Base-by-base conservation (phyloP, 2,888 invertebrate genomes). In the Pachydiplax longipennis region DNA sequence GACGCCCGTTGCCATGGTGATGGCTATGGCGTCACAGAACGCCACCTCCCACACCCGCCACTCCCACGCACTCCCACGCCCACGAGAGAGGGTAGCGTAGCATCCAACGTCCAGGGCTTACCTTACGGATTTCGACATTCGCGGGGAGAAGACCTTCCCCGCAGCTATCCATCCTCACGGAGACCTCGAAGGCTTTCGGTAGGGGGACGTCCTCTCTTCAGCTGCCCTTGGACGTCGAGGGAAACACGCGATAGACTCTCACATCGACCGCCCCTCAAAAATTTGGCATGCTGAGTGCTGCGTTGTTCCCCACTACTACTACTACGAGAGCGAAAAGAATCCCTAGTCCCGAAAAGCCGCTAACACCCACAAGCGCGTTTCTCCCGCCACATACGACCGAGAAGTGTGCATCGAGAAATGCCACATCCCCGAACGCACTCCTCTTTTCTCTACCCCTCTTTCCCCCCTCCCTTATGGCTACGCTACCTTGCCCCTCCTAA, bases 401-500 rank as follows among this genome's bases (percentile, higher is more conserved):
- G 80, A 31, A 31, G 40, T 12, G 40, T 40, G 80, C 48, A 40
- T 40, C 90, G 37, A 65, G 31, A 37, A 61, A 22, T 40, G 25
- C 73, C 73, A 12, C 81, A 40, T 65, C 44, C 73, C 90, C 44
- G 22, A 22, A 37, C 35, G 73, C 58, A 44, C 73, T n/a, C 80
- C 53, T n/a, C 40, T 53, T 8, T n/a, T 58, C 40, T 25, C 81
- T 25, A 8, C 25, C 35, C 37, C 35, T 31, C 40, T 48, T 6
- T 44, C 61, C 22, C 2, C 48, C 53, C 10, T 31, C 83, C 15
- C 53, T 31, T 25, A 25, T 37, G 3, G 6, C 13, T 22, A 40
- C 82, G 6, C 92, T 90, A 31, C 90, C 91, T 92, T 92, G 90
- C 91, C 91, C 91, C 91, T 90, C 92, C 90, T 91, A 81, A 44